Conservation (phyloP, 2,113 vertebrate species). For the Corapipo altera region DNA sequence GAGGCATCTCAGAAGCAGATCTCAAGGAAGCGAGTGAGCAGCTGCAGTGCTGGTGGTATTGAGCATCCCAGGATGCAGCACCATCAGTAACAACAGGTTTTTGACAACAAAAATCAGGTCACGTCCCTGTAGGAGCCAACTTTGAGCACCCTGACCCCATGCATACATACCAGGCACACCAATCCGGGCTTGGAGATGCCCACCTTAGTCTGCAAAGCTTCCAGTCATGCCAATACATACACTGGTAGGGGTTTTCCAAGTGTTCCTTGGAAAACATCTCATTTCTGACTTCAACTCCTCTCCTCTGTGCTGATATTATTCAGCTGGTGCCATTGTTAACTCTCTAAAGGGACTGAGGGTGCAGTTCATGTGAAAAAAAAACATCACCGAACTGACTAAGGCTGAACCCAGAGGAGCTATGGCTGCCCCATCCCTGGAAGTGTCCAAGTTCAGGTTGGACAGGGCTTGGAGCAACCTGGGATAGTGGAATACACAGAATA, state of each 20-base stretch:
- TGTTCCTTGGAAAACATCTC: not conserved
- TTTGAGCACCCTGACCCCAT: not conserved
- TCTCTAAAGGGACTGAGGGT: not conserved
- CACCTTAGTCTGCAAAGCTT: not conserved
- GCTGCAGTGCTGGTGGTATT: not conserved
- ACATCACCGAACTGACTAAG: not conserved
- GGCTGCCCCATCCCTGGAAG: not conserved
- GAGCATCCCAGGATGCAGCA: not conserved
- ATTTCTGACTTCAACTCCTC: not conserved
- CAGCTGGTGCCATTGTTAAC: not conserved
- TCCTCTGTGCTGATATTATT: not conserved
- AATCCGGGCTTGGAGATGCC: not conserved
- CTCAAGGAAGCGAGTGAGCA: not conserved
- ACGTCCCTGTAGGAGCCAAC: not conserved
- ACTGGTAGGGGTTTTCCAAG: not conserved
- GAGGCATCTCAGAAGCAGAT: not conserved
- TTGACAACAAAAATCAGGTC: not conserved
- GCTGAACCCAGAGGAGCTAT: not conserved
- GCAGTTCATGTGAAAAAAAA: not conserved
- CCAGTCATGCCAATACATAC: not conserved
- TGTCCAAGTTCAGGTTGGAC: not conserved
- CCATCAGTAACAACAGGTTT: not conserved
- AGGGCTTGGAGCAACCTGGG: not conserved
- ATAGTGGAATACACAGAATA: rapidly evolving
- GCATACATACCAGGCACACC: rapidly evolving